Conservation (phyloP, 2,888 invertebrate species). For the Cotesia congregata region DNA sequence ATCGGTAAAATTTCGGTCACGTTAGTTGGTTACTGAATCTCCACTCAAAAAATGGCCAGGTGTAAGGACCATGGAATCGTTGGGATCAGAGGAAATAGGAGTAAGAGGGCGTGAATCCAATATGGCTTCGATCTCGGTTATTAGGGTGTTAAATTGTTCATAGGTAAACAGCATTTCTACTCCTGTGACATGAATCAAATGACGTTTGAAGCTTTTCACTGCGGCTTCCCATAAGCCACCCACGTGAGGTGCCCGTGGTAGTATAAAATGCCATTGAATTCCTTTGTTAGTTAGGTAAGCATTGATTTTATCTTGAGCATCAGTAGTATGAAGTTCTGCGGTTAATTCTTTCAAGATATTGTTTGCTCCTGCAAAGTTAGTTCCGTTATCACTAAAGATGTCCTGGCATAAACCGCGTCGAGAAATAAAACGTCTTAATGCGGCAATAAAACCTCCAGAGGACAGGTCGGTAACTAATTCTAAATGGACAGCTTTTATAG, state of each 20-base stretch:
- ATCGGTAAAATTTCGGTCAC: not conserved
- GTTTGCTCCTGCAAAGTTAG: slow-evolving; percentile 59
- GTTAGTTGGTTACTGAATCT: not conserved
- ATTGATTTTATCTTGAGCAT: slow-evolving; percentile 26
- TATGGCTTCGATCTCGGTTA: slow-evolving; percentile 20
- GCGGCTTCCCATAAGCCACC: slow-evolving; percentile 45
- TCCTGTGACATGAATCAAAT: slow-evolving; percentile 20
- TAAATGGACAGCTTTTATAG: slow-evolving; percentile 58
- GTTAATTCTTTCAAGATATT: slow-evolving; percentile 49
- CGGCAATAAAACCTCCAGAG: slow-evolving; percentile 57
- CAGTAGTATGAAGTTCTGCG: slow-evolving; percentile 3
- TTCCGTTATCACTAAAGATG: slow-evolving; percentile 59
- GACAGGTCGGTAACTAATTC: slow-evolving; percentile 57
- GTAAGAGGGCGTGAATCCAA: not conserved
- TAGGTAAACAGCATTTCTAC: slow-evolving; percentile 15
- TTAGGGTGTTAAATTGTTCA: slow-evolving; percentile 20
- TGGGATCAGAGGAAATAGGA: not conserved
- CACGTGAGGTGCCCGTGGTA: slow-evolving; percentile 39
- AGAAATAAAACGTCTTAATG: slow-evolving; percentile 57
- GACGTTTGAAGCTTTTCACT: slow-evolving; percentile 37
- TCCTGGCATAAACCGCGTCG: slow-evolving; percentile 52
- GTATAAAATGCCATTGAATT: slow-evolving; percentile 42
- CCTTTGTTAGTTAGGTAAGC: slow-evolving; percentile 33
- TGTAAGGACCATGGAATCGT: not conserved
- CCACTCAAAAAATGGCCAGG: slow-evolving; percentile 6